phyloP scores from a whole-genome alignment of 2,113 vertebrate species.

The Canis aureus region DNA sequence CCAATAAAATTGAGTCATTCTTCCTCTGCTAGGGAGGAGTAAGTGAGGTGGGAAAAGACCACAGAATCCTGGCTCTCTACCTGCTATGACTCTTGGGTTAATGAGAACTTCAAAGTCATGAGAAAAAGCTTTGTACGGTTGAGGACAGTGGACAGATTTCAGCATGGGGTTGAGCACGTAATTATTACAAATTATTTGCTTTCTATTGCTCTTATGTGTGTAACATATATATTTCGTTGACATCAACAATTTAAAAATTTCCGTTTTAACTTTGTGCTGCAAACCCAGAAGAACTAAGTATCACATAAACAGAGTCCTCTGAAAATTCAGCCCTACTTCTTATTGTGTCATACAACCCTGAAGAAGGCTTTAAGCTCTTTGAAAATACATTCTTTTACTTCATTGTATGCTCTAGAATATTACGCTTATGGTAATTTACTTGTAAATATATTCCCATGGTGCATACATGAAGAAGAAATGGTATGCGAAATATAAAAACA shows the following conservation, averaged over 20 bases:
- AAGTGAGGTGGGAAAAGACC: not conserved
- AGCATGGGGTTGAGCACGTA: not conserved
- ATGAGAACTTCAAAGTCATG: not conserved
- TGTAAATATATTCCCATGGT: not conserved
- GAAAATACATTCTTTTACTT: constrained; percentile 46
- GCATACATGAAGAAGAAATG: not conserved
- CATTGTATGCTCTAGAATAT: not conserved
- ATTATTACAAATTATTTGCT: not conserved
- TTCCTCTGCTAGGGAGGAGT: not conserved
- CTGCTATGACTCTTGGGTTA: not conserved
- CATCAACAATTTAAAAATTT: not conserved
- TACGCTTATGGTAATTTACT: not conserved
- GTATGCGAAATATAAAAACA: not conserved
- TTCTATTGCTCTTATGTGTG: not conserved
- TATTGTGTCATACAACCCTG: not conserved
- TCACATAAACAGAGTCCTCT: not conserved
- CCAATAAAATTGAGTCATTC: not conserved
- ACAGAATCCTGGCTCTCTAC: not conserved
- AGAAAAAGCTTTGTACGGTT: not conserved
- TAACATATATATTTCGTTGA: not conserved
- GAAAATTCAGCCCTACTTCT: not conserved
- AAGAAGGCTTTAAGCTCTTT: not conserved
- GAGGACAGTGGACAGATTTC: not conserved
- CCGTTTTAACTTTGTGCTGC: constrained; percentile 5
- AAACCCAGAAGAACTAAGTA: not conserved